Base-by-base conservation (phyloP, 2,113 vertebrate genomes). In the Cinclus cinclus region DNA sequence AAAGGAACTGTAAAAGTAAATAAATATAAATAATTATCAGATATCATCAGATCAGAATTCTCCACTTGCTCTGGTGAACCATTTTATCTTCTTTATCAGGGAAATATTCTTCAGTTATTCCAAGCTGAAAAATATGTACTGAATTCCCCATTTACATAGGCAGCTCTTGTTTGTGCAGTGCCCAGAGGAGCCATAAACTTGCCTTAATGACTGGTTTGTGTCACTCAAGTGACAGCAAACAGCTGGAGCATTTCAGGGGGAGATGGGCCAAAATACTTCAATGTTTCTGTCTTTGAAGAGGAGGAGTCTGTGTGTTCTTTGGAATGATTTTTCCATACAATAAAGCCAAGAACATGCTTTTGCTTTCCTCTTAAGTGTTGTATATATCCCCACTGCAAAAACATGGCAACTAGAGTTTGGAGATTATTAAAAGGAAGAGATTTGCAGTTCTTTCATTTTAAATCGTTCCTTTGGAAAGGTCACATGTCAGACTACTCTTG, bases 161-260 rank as follows among this genome's bases (percentile, higher is more conserved):
- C 73, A 90, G 35, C 39, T 88, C 25, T 83, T 86, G 71, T 74
- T 87, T 85, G 71, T 92, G 75, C 68, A 15, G 49, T 74, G 79
- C 56, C 90, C 92, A 71, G 73, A 94, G 85, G 82, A 93, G 52
- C 83, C 62, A 83, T 96, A 95, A 96, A 78, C 60, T 90, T 56
- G 52, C 28, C 25, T 88, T 94, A 86, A 92, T 95, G 64, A 81
- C 64, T 86, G 52, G 15, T 83, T 73, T 85, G 67, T 94, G 82
- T 96, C 94, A 83, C 60, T 95, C 75, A 90, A 77, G 59, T 95
- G 92, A 74, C 82, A 86, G 83, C 87, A 89, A 91, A 75, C 92
- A 94, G 68, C 95, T 90, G 93, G 75, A 80, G 55, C 42, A 35
- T 94, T 91, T 46, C 15, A n/a, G 52, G 39, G 49, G 70, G 39